Base-by-base conservation (phyloP, 92 coral and sea anemone species). In the Actinostola sp. region DNA sequence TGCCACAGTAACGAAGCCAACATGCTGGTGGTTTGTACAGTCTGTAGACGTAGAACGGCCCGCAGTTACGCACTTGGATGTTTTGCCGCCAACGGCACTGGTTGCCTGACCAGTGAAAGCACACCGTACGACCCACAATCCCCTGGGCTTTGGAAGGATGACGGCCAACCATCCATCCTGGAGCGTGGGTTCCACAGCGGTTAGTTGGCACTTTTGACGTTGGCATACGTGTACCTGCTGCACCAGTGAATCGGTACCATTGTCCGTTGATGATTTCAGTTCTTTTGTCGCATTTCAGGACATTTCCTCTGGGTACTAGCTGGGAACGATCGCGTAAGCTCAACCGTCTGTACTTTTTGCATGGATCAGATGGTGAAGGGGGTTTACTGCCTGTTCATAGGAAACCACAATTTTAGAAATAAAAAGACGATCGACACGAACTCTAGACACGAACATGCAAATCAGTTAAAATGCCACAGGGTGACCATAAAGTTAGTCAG, bases 111-210 rank as follows among this genome's bases (percentile, higher is more conserved):
- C 36, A 57, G 29, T 30, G 25, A 26, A 3, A 57, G 29, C 63
- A 57, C 27, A 30, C 63, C 63, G 36, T 57, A 27, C 63, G 38
- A 35, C 10, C 21, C 14, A 57, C 63, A 17, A 57, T 38, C 38
- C 63, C 63, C 21, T 57, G 32, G 13, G 9, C 27, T 30, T 27
- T 27, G 29, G 32, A 3, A 17, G 63, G 63, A 66, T 66, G 82
- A n/a, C 33, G 23, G 39, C 75, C 75, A 8, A 42, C 66, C 75
- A 76, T 76, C 82, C 82, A 76, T 6, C 71, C 72, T 8, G 82
- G 63, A 33, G 46, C 66, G 20, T 7, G 32, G 3, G 75, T 55
- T 8, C 82, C 82, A 76, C 82, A 76, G 11, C 66, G 65, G 8
- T 49, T 4, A 1, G 10, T 15, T 38, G 75, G 75, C 21, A 56